Conservation (phyloP, 2,888 invertebrate genomes). For the Hartigia nigra region DNA sequence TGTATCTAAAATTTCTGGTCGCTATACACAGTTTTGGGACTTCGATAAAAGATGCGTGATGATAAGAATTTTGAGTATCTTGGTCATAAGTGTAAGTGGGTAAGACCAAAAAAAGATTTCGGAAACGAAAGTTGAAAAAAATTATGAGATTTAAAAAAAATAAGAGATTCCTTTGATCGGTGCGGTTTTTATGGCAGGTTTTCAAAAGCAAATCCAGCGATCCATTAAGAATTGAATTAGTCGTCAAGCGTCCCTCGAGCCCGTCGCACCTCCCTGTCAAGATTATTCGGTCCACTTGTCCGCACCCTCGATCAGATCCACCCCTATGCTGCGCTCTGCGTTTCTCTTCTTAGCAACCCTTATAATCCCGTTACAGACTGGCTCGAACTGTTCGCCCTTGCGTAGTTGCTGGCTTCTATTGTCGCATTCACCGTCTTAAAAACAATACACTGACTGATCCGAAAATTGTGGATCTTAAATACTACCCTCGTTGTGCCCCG, state of each 20-base stretch:
- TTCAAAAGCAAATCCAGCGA: slow-evolving; percentile 15
- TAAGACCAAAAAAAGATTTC: too few species aligned
- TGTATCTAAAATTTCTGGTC: background rate
- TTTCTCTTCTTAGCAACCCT: slow-evolving; percentile 35
- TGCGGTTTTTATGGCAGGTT: background rate
- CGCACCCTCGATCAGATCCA: slow-evolving; percentile 41
- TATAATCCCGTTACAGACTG: slow-evolving; percentile 51
- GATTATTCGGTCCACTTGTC: slow-evolving; percentile 60
- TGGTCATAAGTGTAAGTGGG: too few species aligned
- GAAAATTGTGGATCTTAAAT: background rate
- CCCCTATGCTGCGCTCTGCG: slow-evolving; percentile 34
- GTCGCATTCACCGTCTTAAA: background rate
- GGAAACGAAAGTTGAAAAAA: too few species aligned
- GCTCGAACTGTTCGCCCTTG: slow-evolving; percentile 33
- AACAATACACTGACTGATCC: slow-evolving; percentile 2
- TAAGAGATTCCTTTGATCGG: background rate
- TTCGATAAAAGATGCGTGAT: background rate
- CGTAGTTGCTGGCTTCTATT: slow-evolving; percentile 12
- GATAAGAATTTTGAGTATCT: background rate
- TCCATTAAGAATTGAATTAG: slow-evolving; percentile 31
- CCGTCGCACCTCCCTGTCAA: slow-evolving; percentile 40
- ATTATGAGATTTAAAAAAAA: background rate
- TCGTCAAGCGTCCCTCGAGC: slow-evolving; percentile 21
- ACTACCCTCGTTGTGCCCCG: background rate
- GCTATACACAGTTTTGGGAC: background rate